Base-by-base conservation (phyloP, 2,113 vertebrate genomes). In the Nesogale talazaci region DNA sequence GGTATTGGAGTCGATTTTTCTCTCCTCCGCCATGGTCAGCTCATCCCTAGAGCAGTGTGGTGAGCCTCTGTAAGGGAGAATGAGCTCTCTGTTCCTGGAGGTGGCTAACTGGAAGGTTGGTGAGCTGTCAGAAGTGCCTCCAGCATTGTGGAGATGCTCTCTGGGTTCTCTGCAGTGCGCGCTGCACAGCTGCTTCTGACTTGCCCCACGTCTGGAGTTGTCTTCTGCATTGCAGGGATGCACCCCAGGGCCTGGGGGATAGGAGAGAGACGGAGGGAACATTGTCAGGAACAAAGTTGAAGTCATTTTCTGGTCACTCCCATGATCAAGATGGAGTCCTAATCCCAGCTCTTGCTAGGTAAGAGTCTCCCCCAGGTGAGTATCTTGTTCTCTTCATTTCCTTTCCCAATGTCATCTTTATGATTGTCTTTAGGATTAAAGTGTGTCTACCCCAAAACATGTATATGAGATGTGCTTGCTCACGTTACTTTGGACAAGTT, bases 371-470 rank as follows among this genome's bases (percentile, higher is more conserved):
- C 38, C 69, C 38, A 90, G 10, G 36, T 25, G 34, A 16, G 5
- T 19, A 3, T 91, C n/a, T 23, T 46, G 1, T 63, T 77, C 27
- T 83, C 57, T n/a, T 67, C 16, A 27, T 67, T 5, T 69, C 0
- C 69, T 3, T 10, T 67, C 78, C 65, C 17, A 80, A 20, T 17
- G 65, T 46, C 42, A 31, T 81, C 57, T 56, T 31, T 94, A 52
- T 67, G 77, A 59, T 22, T 40, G 80, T 84, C 42, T 42, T 69
- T 42, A n/a, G 79, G 15, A n/a, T 52, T 81, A 92, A 94, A 89
- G 79, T 61, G 59, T 34, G 83, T 14, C 42, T 0, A 31, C 25
- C 16, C 20, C 46, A 6, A 52, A 52, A 52, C 46, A 52, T 52
- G 46, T 52, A 52, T 10, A 52, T 52, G 46, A 52, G 46, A 52